phyloP scores from a whole-genome alignment of 2,113 vertebrate genomes.

The Vicugna pacos region DNA sequence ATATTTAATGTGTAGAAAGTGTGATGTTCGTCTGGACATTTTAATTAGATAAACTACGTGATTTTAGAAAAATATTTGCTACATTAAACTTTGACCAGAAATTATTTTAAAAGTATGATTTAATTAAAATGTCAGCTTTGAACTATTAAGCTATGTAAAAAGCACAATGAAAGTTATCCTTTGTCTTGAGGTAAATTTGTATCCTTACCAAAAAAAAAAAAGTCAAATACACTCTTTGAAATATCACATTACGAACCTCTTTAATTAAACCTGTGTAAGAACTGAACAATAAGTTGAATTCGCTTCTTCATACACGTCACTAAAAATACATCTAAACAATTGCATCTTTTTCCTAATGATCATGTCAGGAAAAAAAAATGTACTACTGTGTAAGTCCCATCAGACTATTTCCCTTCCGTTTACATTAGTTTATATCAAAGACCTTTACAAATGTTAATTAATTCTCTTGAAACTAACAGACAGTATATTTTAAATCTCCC shows the following conservation, averaged over 20 bases:
- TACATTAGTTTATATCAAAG: neutral
- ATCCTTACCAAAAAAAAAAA: neutral
- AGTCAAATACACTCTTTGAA: neutral
- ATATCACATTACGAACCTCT: neutral
- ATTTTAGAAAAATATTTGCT: neutral
- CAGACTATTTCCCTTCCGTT: constrained; percentile 26
- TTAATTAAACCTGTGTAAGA: neutral
- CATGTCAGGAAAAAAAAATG: neutral
- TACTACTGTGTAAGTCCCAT: neutral
- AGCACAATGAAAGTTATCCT: neutral
- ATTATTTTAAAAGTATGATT: neutral
- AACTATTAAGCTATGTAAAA: neutral
- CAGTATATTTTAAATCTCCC: neutral
- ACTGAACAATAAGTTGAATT: constrained; percentile 8
- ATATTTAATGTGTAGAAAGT: neutral
- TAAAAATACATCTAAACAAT: neutral
- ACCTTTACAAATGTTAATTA: constrained; percentile 34
- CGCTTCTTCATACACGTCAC: neutral
- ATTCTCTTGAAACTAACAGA: constrained; percentile 2
- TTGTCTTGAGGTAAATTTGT: neutral
- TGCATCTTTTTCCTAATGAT: neutral
- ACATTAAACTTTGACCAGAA: neutral
- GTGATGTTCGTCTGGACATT: neutral
- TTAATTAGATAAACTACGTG: neutral
- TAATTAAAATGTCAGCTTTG: neutral